Evolutionary conservation across 2,888 invertebrate genomes (phyloP), one percentile per base, ranked within the genome.

Genomic region (Cetonia aurata): DNA sequence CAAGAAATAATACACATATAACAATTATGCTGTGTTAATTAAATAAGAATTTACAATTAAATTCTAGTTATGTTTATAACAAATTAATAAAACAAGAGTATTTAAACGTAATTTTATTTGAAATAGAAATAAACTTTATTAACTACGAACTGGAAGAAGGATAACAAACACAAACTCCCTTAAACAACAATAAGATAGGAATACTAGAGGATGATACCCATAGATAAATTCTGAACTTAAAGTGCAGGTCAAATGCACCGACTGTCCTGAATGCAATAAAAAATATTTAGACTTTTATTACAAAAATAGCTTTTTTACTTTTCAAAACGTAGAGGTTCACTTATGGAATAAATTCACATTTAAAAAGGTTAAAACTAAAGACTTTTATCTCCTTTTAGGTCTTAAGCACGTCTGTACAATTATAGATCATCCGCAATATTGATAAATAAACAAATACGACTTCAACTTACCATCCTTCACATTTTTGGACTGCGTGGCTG

Each of bases 391-490:
- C 46, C 31, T 33, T 48, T 59, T 12, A 17, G 8, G 12, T 25
- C 60, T 60, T 60, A n/a, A 33, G 31, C 8, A 37, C 33, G 50
- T 50, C 50, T 25, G 37, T 52, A 17, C 50, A 65, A 65, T 50
- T 65, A 65, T 65, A 65, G 62, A 65, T 37, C 62, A 52, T 65
- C 15, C 52, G 33, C 50, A 52, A 65, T 65, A 65, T 65, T 62
- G 50, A 68, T 68, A 68, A 71, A 68, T 62, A 71, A 71, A 67
- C 62, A 71, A 71, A 71, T 56, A 65, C 55, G 62, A 69, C 50
- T 50, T 55, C 44, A 55, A 71, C 91, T 90, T 88, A 91, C 92
- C 91, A 88, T 92, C 92, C 89, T 91, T 92, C 87, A 89, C 88
- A 87, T 88, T 90, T 87, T 89, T 89, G 84, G 89, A 86, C 88